Base-by-base conservation (phyloP, 2,797 vertebrate species). In the Brachyrhaphis roseni region DNA sequence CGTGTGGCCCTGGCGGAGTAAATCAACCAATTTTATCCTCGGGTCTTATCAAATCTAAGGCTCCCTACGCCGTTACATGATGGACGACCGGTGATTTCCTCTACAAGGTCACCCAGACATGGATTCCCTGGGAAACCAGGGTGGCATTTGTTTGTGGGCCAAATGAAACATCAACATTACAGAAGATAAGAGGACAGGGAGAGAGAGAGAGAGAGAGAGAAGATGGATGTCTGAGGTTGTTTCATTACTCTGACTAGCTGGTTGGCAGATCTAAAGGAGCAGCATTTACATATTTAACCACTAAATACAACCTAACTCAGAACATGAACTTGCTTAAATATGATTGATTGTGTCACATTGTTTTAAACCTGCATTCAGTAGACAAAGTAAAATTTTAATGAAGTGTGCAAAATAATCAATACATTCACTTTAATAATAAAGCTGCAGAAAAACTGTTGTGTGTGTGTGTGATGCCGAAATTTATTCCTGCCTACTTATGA, bases 71-170 rank as follows among this genome's bases (percentile, higher is more conserved):
- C 74, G 16, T 72, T 64, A 74, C 88, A 72, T 92, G 92, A 93
- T 92, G 78, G 84, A 92, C 71, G 77, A 49, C 31, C 49, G 7
- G 79, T 79, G 84, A 90, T 91, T 94, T 91, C 83, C 87, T 90
- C 84, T 74, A 77, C 90, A 90, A 90, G 87, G 88, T 91, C 90
- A 76, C 74, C 72, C 72, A 36, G 64, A 89, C 82, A 26, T 71
- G 43, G 72, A 53, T 64, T 80, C 77, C 78, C 77, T 47, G 71
- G 49, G 76, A 84, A 75, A 59, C 78, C 8, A 45, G 36, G 62
- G 31, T n/a, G 81, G 53, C 8, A 41, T 85, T 80, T 88, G 79
- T 86, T 88, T 88, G 43, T 49, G 15, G 79, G 76, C 79, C 68
- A 74, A 84, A 87, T 83, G 66, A 84, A 85, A 85, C 81, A 80